Base-by-base conservation (phyloP, 2,888 invertebrate genomes). In the Eristalis pertinax region DNA sequence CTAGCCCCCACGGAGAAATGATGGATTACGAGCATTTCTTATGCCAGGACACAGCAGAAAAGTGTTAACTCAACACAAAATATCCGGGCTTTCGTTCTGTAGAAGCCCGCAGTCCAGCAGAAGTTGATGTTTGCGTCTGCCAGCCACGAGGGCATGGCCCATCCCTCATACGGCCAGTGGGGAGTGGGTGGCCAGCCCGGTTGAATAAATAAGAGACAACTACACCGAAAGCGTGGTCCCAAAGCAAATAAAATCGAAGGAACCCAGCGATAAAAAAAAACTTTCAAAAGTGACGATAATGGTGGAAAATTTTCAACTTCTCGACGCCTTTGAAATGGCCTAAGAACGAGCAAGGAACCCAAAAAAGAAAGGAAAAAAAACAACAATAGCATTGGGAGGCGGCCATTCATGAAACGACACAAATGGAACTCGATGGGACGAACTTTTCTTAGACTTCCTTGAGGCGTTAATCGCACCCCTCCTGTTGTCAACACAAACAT, bases 261-360 rank as follows among this genome's bases (percentile, higher is more conserved):
- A 69, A 69, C 29, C 68, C 50, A n/a, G 26, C 11, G 15, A 35
- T 32, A 63, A 41, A 15, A 38, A 50, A 74, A 73, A 86, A 77
- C 82, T 85, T 85, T 82, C 19, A 75, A 86, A 86, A 83, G 86
- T 82, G 86, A 86, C 83, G 86, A 86, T 86, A 86, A 86, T 86
- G 86, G 86, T 68, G 86, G 67, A 83, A 67, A 79, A 83, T 86
- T 78, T 83, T 83, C 70, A 86, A 86, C 86, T 86, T 83, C 72
- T 78, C 78, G 83, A 75, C 86, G 82, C 86, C 82, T 86, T 72
- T 74, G 63, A 75, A 83, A 79, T 82, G 67, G 78, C 78, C 74
- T 13, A 11, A 11, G 43, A 15, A 5, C n/a, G 15, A 41, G 41
- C 3, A 15, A 13, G 15, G 41, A 41, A 4, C 43, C 7, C n/a